Evolutionary conservation across 1,140 invertebrate genomes (phyloP).

Genomic region (Meloidogyne floridensis): DNA sequence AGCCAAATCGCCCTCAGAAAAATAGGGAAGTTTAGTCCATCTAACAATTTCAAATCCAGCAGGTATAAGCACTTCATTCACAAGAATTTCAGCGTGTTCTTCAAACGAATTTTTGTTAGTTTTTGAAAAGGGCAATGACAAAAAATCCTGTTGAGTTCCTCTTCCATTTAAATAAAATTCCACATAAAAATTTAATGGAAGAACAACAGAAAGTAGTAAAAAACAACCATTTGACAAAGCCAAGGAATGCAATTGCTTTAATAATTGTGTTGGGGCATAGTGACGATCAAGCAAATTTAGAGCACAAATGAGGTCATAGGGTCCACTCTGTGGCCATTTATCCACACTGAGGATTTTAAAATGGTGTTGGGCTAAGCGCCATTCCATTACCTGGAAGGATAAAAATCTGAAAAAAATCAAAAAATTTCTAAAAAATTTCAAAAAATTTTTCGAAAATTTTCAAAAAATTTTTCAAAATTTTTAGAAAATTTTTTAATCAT

Average conservation of each 20-base stretch:
- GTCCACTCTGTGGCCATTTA: slow-evolving; percentile 72
- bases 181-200: slow-evolving; percentile 86
- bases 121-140: background rate
- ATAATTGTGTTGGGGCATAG: slow-evolving; percentile 76
- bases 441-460: too few species aligned
- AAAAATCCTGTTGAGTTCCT: slow-evolving; percentile 11
- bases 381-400: slow-evolving; percentile 52
- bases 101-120: slow-evolving; percentile 6
- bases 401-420: slow-evolving; percentile 3
- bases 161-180: slow-evolving; percentile 70
- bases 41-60: slow-evolving; percentile 75
- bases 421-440: too few species aligned
- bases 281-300: slow-evolving; percentile 88
- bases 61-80: slow-evolving; percentile 76
- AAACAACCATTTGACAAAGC: slow-evolving; percentile 70
- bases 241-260: slow-evolving; percentile 66
- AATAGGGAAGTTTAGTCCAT: slow-evolving; percentile 84
- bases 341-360: slow-evolving; percentile 78
- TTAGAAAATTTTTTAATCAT: too few species aligned
- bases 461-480: too few species aligned
- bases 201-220: slow-evolving; percentile 79
- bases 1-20: slow-evolving; percentile 89
- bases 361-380: slow-evolving; percentile 50
- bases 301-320: slow-evolving; percentile 80
- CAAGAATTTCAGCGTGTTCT: slow-evolving; percentile 54